Evolutionary conservation across 2,797 vertebrate genomes (phyloP), one percentile per base, ranked within the genome.

Genomic region (Anolis apletophallus): DNA sequence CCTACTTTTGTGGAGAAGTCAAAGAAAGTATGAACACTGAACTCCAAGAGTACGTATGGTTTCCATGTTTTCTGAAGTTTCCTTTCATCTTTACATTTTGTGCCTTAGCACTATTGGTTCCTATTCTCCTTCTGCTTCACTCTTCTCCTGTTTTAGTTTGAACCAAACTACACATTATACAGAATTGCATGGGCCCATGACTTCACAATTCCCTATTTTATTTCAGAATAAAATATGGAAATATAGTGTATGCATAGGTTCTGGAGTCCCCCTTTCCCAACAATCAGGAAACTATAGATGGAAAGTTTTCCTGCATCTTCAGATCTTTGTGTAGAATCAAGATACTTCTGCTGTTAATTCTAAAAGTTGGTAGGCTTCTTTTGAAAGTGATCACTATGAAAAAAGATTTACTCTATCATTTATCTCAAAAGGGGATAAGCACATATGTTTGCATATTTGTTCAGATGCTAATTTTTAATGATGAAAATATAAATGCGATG

Each of bases 1-100:
- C 74, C 79, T 82, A 52, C 2, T 17, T 93, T n/a, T 91, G 34
- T 50, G 76, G 76, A 72, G 8, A 17, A 71, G 59, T 84, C 83
- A 64, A 84, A 64, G 34, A 76, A 17, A 50, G 46, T 23, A 67
- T 23, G 46, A 76, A 84, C 46, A 19, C 69, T 52, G 12, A 73
- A 83, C 68, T 72, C 23, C 7, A 14, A 40, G 11, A 71, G 52
- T 59, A 79, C 59, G 36, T 34, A 52, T 17, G 14, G 34, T 32
- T 71, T 29, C 52, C 61, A 57, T 54, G 16, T 11, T 40, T 71
- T 46, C 16, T 59, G 1, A 57, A 72, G 12, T 46, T 85, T 72
- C 17, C 34, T 59, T 79, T 85, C 32, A 71, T 85, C 75, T 71
- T 79, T 40, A 19, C 26, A 52, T 34, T 21, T 34, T 71, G 29